phyloP scores from a whole-genome alignment of 2,797 vertebrate species.

The Ambastaia sidthimunki region DNA sequence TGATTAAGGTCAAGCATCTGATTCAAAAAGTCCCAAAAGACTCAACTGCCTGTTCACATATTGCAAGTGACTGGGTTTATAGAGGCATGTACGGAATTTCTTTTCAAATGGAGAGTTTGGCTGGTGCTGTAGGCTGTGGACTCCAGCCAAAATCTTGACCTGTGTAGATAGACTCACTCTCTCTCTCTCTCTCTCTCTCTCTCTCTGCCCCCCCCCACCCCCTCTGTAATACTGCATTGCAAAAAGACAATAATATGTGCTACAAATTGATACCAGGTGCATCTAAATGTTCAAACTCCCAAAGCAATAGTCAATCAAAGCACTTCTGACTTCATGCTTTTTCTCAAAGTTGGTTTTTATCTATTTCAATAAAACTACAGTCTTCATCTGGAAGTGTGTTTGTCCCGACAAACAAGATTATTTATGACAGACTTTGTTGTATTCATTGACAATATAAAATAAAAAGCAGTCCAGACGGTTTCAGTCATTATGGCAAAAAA shows the following conservation, averaged over 20 bases:
- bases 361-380: constrained; percentile 6
- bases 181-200: too few relatives aligned
- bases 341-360: not conserved
- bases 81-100: not conserved
- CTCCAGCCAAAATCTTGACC: not conserved
- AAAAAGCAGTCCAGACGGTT: not conserved
- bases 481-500: not conserved
- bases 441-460: not conserved
- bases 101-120: constrained; percentile 9
- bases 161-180: not conserved
- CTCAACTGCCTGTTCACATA: not conserved
- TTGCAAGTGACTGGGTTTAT: not conserved
- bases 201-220: not conserved
- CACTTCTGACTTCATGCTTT: constrained; percentile 30
- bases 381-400: not conserved
- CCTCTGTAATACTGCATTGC: constrained; percentile 9
- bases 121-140: constrained; percentile 27
- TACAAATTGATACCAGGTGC: constrained; percentile 41
- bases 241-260: constrained; percentile 33
- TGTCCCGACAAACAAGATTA: constrained; percentile 17
- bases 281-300: constrained; percentile 29
- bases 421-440: constrained; percentile 19
- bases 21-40: not conserved
- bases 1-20: not conserved
- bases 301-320: constrained; percentile 32